Conservation (phyloP, 2,113 vertebrate species). For the Thymallus thymallus region DNA sequence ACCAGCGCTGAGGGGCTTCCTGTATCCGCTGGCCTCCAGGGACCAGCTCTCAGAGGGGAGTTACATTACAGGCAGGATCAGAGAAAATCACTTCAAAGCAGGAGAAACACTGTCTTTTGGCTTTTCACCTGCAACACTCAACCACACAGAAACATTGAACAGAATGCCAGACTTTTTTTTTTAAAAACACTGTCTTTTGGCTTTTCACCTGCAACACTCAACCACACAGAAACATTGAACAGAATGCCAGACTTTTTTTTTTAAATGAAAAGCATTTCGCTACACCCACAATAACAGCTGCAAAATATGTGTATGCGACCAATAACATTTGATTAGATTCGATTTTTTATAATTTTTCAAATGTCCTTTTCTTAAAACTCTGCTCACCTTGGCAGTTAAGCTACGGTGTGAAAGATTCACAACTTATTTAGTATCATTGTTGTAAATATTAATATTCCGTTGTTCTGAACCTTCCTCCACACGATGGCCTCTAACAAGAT, state of each 20-base stretch:
- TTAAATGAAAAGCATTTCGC: too few species aligned
- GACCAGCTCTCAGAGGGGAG: constrained; percentile 40
- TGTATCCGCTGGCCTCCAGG: constrained; percentile 41
- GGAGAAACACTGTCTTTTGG: constrained; percentile 31
- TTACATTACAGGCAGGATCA: constrained; percentile 45
- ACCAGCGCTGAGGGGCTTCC: constrained; percentile 52
- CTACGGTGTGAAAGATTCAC: neutral
- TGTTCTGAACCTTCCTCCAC: constrained; percentile 25
- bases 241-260: constrained; percentile 24
- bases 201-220: constrained; percentile 39
- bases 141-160: constrained; percentile 26
- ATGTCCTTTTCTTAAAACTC: too few species aligned
- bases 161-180: constrained; percentile 24
- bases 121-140: constrained; percentile 39
- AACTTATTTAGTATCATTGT: neutral
- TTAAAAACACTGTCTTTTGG: constrained; percentile 33
- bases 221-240: constrained; percentile 26
- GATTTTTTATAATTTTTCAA: constrained; percentile 1
- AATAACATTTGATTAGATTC: neutral
- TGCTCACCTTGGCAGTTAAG: neutral
- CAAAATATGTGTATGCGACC: too few species aligned
- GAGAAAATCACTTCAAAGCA: constrained; percentile 38
- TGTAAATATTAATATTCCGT: constrained; percentile 35
- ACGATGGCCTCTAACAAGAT: constrained; percentile 22
- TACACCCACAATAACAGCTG: too few species aligned